These are phyloP conservation scores for Mayetiola destructor DNA, from an alignment of 2,888 invertebrate species.

Conservation along the genomic window DNA sequence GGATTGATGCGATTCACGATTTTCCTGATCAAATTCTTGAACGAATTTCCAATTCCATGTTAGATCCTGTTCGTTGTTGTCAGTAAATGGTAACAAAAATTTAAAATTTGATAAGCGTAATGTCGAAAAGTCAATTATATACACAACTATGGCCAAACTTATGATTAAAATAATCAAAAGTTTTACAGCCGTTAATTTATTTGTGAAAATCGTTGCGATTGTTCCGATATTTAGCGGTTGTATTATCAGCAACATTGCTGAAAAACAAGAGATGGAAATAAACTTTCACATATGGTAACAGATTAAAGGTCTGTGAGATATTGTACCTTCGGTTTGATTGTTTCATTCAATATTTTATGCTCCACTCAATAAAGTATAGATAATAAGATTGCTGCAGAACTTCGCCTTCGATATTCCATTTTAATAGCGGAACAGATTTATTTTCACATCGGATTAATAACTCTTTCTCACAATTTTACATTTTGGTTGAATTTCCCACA, in stretches of 20 bases:
- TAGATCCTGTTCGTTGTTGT: background rate
- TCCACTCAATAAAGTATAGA: no score
- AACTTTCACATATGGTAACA: no score
- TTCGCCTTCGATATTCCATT: no score
- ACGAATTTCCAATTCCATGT: slow-evolving; percentile 13
- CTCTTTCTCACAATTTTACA: no score
- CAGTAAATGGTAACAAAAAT: background rate
- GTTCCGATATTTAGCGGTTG: background rate
- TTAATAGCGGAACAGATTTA: no score
- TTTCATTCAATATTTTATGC: no score
- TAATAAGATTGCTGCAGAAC: no score
- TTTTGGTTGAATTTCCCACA: no score
- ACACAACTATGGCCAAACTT: background rate
- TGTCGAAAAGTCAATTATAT: slow-evolving; percentile 8
- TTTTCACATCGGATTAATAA: no score
- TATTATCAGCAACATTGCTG: background rate
- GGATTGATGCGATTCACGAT: slow-evolving; percentile 22
- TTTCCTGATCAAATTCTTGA: background rate
- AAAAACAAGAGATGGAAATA: no score
- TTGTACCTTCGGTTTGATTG: no score
- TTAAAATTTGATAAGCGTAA: background rate
- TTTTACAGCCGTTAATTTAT: background rate
- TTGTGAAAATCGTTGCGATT: background rate
- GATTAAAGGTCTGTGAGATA: no score
- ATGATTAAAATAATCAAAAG: background rate